These are phyloP conservation scores for Hippasteria phrygiana DNA, from an alignment of 53 echinoderm and acorn worm genomes.

Conservation along the genomic window DNA sequence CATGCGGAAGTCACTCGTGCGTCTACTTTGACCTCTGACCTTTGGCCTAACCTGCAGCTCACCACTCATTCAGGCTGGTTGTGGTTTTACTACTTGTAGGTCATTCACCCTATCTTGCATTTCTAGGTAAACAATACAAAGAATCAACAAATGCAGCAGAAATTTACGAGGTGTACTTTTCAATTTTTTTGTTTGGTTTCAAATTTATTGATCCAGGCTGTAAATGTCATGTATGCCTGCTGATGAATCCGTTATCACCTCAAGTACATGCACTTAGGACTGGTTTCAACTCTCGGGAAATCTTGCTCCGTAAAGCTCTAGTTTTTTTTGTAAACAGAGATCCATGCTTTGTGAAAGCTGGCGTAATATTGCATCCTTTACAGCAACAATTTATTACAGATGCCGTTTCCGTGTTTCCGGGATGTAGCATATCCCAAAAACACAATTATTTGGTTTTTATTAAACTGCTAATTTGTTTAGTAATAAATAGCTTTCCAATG, in stretches of 20 bases:
- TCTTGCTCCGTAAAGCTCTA: not conserved
- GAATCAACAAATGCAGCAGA: not conserved
- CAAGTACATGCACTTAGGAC: not conserved
- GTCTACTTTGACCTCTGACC: not conserved
- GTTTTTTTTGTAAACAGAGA: too few species aligned
- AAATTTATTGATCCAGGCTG: not conserved
- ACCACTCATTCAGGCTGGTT: not conserved
- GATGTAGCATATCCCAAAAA: too few species aligned
- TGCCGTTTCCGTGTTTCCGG: too few species aligned
- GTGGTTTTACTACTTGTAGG: not conserved
- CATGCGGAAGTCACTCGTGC: too few species aligned
- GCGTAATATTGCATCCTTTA: too few species aligned
- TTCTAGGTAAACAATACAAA: not conserved
- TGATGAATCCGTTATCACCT: not conserved
- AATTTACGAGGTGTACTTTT: not conserved
- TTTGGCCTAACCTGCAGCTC: not conserved
- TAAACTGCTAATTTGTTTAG: too few species aligned
- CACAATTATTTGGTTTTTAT: too few species aligned
- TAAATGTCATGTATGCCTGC: not conserved
- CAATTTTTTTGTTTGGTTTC: too few species aligned
- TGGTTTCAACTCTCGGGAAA: not conserved
- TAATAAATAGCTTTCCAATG: too few species aligned
- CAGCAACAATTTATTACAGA: too few species aligned
- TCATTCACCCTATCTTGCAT: not conserved
- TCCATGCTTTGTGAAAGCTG: too few species aligned